Evolutionary conservation across 2,888 invertebrate species (phyloP).

Genomic region (Hemaris fuciformis): DNA sequence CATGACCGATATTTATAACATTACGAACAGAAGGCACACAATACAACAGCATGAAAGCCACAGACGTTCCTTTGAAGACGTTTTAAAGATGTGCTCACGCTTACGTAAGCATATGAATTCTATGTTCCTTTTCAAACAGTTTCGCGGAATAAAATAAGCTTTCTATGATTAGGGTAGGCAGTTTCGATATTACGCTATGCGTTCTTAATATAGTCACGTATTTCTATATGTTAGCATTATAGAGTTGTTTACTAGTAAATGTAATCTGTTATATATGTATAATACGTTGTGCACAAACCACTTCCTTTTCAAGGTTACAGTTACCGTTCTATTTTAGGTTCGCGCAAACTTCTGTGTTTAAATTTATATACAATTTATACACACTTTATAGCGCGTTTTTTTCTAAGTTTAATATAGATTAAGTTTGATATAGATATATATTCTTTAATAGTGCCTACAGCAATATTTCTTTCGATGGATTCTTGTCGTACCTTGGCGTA

Average conservation of each 20-base stretch:
- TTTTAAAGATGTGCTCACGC: not conserved
- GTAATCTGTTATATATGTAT: not conserved
- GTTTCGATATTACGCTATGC: not conserved
- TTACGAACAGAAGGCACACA: not conserved
- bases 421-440: not conserved
- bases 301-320: conserved; percentile 18
- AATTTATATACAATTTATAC: not conserved
- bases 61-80: not conserved
- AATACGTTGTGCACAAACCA: conserved; percentile 15
- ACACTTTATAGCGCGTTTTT: not conserved
- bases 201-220: not conserved
- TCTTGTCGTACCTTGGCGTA: too few relatives aligned
- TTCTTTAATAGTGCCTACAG: not conserved
- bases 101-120: not conserved
- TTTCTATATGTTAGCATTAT: not conserved
- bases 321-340: conserved; percentile 14
- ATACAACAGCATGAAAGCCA: not conserved
- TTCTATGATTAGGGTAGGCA: not conserved
- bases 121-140: not conserved
- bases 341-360: not conserved
- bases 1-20: not conserved
- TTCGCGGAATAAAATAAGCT: not conserved
- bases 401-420: not conserved
- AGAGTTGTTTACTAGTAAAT: not conserved
- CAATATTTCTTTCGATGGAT: not conserved